These are phyloP conservation scores for Coleophora flavipennella DNA, from an alignment of 2,888 invertebrate species.

Conservation along the genomic window DNA sequence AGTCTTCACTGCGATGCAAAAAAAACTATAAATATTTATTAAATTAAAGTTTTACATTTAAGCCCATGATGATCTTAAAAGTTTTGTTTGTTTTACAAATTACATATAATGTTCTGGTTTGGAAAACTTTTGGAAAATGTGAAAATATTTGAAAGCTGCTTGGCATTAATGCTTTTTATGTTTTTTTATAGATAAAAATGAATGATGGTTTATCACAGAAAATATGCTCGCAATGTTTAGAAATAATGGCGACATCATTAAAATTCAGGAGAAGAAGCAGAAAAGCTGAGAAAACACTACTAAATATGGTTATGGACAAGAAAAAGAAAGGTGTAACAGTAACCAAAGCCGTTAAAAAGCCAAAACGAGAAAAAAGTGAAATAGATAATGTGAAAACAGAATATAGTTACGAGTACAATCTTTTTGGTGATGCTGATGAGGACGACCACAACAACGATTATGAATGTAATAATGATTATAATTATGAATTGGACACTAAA, in stretches of 20 bases:
- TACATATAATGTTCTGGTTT: no score
- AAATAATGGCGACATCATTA: constrained; percentile 29
- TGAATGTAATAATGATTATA: constrained; percentile 12
- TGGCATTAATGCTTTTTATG: no score
- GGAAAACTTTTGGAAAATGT: no score
- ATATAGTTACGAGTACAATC: constrained; percentile 21
- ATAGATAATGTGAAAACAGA: constrained; percentile 10
- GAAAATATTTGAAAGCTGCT: no score
- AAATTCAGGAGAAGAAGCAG: constrained; percentile 39
- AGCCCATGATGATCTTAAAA: no score
- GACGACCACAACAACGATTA: constrained; percentile 26
- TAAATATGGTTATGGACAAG: constrained; percentile 19
- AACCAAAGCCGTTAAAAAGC: constrained; percentile 2
- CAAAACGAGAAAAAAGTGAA: constrained; percentile 10
- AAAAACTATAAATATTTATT: no score
- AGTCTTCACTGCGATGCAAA: no score
- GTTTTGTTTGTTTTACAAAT: no score
- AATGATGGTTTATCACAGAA: constrained; percentile 50
- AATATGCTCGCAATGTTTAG: constrained; percentile 40
- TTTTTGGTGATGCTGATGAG: constrained; percentile 15
- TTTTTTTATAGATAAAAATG: constrained; percentile 36
- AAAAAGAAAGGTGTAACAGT: constrained; percentile 5
- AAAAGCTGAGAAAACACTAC: constrained; percentile 35
- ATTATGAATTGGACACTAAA: neutral
- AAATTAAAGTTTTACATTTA: no score